These are phyloP conservation scores for Nyctereutes procyonoides DNA, from an alignment of 2,113 vertebrate species.

Conservation along the genomic window DNA sequence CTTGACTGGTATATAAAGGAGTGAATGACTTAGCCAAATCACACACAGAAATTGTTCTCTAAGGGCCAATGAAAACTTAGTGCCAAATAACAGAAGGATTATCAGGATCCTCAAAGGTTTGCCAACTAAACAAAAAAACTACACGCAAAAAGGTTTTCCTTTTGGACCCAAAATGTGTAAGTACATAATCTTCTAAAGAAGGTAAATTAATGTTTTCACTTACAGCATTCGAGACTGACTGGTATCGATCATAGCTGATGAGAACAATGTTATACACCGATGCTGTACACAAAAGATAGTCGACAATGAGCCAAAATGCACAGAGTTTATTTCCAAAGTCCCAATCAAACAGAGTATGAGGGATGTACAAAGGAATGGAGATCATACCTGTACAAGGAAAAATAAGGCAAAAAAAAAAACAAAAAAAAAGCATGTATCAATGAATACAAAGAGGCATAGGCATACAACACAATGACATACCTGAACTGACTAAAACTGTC, in stretches of 20 bases:
- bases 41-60: not conserved
- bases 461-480: not conserved
- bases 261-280: slow-evolving; percentile 95
- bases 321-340: slow-evolving; percentile 88
- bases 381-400: slow-evolving; percentile 86
- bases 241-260: slow-evolving; percentile 95
- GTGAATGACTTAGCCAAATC: not conserved
- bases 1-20: not conserved
- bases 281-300: slow-evolving; percentile 92
- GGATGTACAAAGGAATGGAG: slow-evolving; percentile 93
- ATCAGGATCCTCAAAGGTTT: not conserved
- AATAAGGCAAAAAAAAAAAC: not conserved
- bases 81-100: not conserved
- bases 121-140: not conserved
- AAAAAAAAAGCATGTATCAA: not conserved
- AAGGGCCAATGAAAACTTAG: not conserved
- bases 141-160: not conserved
- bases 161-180: not conserved
- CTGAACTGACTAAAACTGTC: not conserved
- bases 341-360: slow-evolving; percentile 89
- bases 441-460: not conserved
- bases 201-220: slow-evolving; percentile 81
- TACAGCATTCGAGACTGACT: slow-evolving; percentile 94
- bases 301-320: slow-evolving; percentile 91
- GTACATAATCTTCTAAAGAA: not conserved